A percentile compares a stretch with the other conserved stretches of the same genome.
phyloP scores from a whole-genome alignment of 1,140 invertebrate species.

The Anagrus nilaparvatae region DNA sequence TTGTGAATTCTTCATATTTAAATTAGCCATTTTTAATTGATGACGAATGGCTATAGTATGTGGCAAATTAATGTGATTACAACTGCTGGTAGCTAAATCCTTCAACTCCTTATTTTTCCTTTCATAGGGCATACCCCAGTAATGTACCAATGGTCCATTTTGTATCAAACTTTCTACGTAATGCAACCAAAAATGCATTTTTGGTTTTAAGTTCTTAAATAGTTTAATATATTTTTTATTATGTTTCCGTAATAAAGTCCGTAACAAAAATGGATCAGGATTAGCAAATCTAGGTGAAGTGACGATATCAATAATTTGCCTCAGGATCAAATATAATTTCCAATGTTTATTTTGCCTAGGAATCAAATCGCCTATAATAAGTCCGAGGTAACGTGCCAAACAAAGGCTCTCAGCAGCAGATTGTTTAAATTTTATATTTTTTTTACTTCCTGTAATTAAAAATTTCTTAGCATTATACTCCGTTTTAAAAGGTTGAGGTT shows the following conservation, averaged over 20 bases:
- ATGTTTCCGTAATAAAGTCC: background rate
- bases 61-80: too few relatives aligned
- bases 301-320: constrained; percentile 6
- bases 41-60: too few relatives aligned
- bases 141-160: background rate
- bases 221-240: background rate
- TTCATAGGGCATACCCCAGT: background rate
- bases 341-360: constrained; percentile 12
- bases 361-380: constrained; percentile 16
- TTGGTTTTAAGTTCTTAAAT: constrained; percentile 13
- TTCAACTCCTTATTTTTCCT: too few relatives aligned
- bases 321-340: constrained; percentile 12
- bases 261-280: background rate
- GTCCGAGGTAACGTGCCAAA: constrained; percentile 11
- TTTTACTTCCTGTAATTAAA: constrained; percentile 2
- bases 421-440: constrained; percentile 11
- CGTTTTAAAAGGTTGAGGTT: too few relatives aligned
- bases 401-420: constrained; percentile 13
- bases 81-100: too few relatives aligned
- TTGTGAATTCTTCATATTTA: too few relatives aligned
- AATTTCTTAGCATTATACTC: constrained; percentile 13
- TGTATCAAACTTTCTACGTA: background rate
- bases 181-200: constrained; percentile 16
- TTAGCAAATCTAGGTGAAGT: constrained; percentile 11
- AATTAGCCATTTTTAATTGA: too few relatives aligned